Percentiles rank a stretch among this genome's conserved stretches.
phyloP scores from a whole-genome alignment of 2,797 vertebrate genomes.

The Schizopygopsis pylzovi region DNA sequence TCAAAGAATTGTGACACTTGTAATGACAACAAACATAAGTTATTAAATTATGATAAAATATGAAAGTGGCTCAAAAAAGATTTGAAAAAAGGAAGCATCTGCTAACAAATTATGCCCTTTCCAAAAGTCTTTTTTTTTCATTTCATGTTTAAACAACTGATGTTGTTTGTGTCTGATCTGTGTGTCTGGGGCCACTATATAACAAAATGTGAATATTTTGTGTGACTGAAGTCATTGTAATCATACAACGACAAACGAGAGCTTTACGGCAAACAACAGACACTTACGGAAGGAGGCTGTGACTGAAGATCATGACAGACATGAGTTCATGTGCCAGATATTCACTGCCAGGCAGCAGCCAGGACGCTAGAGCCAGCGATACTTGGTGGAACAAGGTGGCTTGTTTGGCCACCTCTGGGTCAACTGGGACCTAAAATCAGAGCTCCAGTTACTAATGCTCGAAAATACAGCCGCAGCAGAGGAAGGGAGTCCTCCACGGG shows the following conservation, averaged over 20 bases:
- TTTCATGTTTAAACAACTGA: not conserved
- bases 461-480: constrained; percentile 91
- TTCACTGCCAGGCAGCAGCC: constrained; percentile 92
- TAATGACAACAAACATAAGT: not conserved
- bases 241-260: not conserved
- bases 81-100: no score
- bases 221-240: not conserved
- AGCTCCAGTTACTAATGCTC: constrained; percentile 83
- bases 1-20: not conserved
- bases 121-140: not conserved
- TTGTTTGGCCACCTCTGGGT: constrained; percentile 74
- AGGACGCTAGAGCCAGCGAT: constrained; percentile 86
- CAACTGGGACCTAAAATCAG: constrained; percentile 68
- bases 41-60: not conserved
- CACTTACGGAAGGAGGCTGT: constrained; percentile 90
- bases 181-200: not conserved
- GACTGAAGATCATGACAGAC: constrained; percentile 85
- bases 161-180: not conserved
- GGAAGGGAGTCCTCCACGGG: constrained; percentile 90
- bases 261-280: not conserved
- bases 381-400: constrained; percentile 86
- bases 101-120: not conserved
- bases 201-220: not conserved
- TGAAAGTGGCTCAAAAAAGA: not conserved
- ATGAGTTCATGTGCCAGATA: constrained; percentile 86